Conservation (phyloP, 2,888 invertebrate genomes). For the Rhagium mordax region DNA sequence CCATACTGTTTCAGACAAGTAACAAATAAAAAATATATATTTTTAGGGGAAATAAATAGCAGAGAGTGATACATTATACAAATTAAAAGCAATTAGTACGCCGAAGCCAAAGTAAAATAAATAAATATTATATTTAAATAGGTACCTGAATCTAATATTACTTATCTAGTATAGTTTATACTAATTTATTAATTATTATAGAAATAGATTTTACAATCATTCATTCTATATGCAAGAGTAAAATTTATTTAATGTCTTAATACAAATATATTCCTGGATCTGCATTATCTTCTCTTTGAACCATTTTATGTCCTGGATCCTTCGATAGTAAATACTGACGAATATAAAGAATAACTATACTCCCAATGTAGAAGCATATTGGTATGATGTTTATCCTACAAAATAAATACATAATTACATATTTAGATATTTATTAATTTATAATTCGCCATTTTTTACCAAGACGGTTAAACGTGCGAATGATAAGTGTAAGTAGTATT, state of each 20-base stretch:
- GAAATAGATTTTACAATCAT: not conserved
- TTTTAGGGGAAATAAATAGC: not conserved
- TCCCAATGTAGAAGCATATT: constrained; percentile 57
- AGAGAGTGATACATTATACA: not conserved
- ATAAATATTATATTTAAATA: too few species aligned
- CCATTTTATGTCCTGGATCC: constrained; percentile 58
- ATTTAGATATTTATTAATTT: too few species aligned
- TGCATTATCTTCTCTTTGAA: constrained; percentile 51
- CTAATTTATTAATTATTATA: not conserved
- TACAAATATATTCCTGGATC: constrained; percentile 56
- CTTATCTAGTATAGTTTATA: not conserved
- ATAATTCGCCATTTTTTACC: too few species aligned
- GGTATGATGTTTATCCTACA: constrained; percentile 63
- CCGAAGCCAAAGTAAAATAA: not conserved
- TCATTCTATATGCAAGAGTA: not conserved
- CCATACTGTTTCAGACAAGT: not conserved
- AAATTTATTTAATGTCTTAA: constrained; percentile 32
- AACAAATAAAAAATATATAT: not conserved
- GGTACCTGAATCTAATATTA: not conserved
- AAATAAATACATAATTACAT: constrained; percentile 44
- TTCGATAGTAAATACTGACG: constrained; percentile 64
- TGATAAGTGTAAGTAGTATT: too few species aligned
- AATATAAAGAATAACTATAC: constrained; percentile 63
- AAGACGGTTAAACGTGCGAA: too few species aligned
- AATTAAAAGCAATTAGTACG: not conserved